Evolutionary conservation across 30 jellyfish, hydroid and myxozoan species (phyloP), one percentile per base, ranked within the genome.

Genomic region (Morbakka virulenta): DNA sequence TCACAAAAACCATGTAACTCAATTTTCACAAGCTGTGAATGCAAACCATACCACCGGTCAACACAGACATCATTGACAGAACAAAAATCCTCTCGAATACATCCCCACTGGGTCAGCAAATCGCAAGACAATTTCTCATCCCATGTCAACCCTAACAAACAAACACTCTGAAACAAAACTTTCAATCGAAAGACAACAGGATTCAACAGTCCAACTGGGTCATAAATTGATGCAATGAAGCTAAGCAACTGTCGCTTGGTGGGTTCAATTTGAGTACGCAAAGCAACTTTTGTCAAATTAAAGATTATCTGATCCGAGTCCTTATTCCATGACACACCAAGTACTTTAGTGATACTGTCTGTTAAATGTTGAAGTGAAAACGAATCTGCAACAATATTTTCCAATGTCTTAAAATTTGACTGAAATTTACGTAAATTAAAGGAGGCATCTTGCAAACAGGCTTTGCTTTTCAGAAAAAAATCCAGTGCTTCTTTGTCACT

Each of bases 341-440:
- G 14, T 29, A 64, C 76, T 64, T 64, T 64, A 11, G 76, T 64
- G 14, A 34, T 29, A n/a, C n/a, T n/a, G n/a, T n/a, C n/a, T 26
- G 11, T 11, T 0, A 52, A 32, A 52, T 4, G 27, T 20, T 25
- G 76, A 64, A 22, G 31, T 30, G 31, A 0, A n/a, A n/a, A n/a
- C 31, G 23, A 53, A 23, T 64, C 49, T 22, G 27, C 31, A 23
- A 64, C 6, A 22, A 64, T 23, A 64, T 22, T 3, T n/a, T 64
- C 76, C 31, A 64, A 64, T 4, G 31, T 4, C 31, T 64, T 1
- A 29, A 28, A 64, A 34, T 64, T 64, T 34, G 76, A 64, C 31
- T 64, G 62, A 64, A 64, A 64, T 64, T 64, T 64, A 21, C 76
- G 76, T 64, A 64, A 20, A 64, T 64, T 25, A 20, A 64, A 64